Base-by-base conservation (phyloP, 2,113 vertebrate species). In the Sciurus niger region DNA sequence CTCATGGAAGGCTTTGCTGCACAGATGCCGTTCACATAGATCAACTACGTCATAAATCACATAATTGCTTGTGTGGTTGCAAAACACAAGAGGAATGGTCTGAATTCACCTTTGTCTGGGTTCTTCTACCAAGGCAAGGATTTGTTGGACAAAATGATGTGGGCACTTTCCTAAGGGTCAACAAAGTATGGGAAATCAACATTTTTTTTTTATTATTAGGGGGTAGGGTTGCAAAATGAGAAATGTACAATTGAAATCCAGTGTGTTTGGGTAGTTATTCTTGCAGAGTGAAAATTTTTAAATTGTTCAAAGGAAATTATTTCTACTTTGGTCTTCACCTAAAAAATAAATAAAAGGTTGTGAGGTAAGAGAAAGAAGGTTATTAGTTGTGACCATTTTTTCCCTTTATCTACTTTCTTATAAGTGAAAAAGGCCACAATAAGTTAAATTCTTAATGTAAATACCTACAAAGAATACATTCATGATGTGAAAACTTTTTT, bases 381-480 rank as follows among this genome's bases (percentile, higher is more conserved):
- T 63, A 78, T 90, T 55, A 83, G 55, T 58, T 8, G 8, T 58
- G 84, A 94, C 70, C 80, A 9, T 78, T 74, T 40, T 89, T 74
- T 76, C 6, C 51, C 18, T 63, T 90, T 94, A 95, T 92, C 77
- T 90, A 28, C 73, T 93, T 94, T 84, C 82, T 92, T 63, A 77
- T 85, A 90, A 84, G 95, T 60, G 72, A 95, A 95, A 94, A 95
- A n/a, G 60, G 58, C 48, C 13, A 22, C 48, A 93, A 74, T 51
- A 94, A 83, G 40, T 93, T 94, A 94, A 85, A 95, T 76, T 74
- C 12, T 77, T 70, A 95, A 88, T 70, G 77, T 93, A 95, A 98
- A 95, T 78, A 76, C 8, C 9, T 22, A n/a, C 0, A 80, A 87
- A 74, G 73, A 92, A 84, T 25, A 53, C 25, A 77, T 40, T 86